These are phyloP conservation scores for Choloepus hoffmanni DNA, from an alignment of 2,113 vertebrate genomes.

Conservation along the genomic window DNA sequence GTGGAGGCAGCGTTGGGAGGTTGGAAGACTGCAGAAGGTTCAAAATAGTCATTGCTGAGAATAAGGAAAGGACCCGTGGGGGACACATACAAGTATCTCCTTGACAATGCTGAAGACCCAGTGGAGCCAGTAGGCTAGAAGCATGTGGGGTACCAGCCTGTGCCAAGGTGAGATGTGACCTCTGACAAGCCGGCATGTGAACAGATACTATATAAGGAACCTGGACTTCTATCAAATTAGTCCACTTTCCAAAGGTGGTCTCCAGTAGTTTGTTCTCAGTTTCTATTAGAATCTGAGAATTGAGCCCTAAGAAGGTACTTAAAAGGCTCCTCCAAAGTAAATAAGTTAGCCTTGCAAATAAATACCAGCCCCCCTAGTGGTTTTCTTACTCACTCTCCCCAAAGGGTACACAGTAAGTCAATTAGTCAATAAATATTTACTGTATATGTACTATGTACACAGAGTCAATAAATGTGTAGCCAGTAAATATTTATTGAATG, in stretches of 20 bases:
- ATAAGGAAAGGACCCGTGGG: not conserved
- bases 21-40: not conserved
- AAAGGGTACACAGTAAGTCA: not conserved
- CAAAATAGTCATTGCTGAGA: not conserved
- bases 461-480: not conserved
- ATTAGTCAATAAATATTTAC: not conserved
- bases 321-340: slow-evolving; percentile 25
- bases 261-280: not conserved
- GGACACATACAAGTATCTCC: not conserved
- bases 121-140: not conserved
- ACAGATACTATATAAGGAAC: not conserved
- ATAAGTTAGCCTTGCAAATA: not conserved
- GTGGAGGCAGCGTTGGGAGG: not conserved
- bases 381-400: not conserved
- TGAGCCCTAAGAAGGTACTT: not conserved
- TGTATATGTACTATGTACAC: not conserved
- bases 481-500: not conserved
- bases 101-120: not conserved
- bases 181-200: rapidly evolving
- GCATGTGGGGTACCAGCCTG: rapidly evolving
- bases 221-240: not conserved
- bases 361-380: not conserved
- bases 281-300: not conserved
- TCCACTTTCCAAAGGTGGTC: not conserved
- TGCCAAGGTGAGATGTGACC: not conserved